Evolutionary conservation across 2,113 vertebrate species (phyloP).

Genomic region (Scartelaos histophorus): DNA sequence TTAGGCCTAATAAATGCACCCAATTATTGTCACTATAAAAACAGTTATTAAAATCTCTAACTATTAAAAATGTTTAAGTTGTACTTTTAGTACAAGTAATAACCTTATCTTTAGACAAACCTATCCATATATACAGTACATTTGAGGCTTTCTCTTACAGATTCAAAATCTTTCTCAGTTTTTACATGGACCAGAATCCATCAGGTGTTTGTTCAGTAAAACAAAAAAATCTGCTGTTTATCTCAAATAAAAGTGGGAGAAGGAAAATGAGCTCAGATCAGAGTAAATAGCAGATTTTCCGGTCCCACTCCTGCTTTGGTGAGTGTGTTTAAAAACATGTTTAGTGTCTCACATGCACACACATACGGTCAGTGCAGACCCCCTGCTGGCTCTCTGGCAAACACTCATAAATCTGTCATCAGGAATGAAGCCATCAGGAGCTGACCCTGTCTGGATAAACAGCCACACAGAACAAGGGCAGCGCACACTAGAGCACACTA

Average conservation of each 20-base stretch:
- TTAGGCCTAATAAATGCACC: background rate
- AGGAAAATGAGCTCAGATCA: conserved; percentile 63
- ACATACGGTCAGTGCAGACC: conserved; percentile 54
- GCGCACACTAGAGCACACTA: conserved; percentile 31
- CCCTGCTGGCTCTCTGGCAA: conserved; percentile 76
- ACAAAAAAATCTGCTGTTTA: conserved; percentile 57
- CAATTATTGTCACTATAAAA: background rate
- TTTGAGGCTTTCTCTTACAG: background rate
- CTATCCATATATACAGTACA: background rate
- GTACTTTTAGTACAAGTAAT: too few relatives aligned
- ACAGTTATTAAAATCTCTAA: background rate
- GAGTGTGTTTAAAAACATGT: conserved; percentile 73
- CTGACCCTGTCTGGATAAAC: conserved; percentile 78
- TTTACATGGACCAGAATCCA: background rate
- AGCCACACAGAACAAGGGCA: conserved; percentile 75
- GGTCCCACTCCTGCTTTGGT: conserved; percentile 67
- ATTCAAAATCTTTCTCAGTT: conserved; percentile 29
- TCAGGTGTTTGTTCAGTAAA: conserved; percentile 30
- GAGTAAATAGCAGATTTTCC: conserved; percentile 64
- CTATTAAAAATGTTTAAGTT: too few relatives aligned
- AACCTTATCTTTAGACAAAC: background rate
- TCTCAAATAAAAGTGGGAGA: conserved; percentile 44
- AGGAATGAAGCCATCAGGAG: conserved; percentile 74
- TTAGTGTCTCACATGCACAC: conserved; percentile 43
- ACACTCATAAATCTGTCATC: conserved; percentile 80